Conservation (phyloP, 2,888 invertebrate genomes). For the Phyllotreta striolata region DNA sequence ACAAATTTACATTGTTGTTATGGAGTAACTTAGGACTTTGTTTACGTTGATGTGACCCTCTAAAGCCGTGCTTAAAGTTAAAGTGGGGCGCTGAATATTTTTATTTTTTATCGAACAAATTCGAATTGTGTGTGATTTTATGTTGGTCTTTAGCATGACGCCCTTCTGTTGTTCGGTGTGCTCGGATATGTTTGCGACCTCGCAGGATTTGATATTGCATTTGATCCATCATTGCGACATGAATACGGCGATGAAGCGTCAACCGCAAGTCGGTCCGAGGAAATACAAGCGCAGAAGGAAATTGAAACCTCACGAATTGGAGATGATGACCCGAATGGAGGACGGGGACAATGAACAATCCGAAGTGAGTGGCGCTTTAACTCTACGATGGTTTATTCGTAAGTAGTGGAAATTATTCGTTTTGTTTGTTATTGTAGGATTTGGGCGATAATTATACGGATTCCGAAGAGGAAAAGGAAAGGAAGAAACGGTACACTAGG, state of each 20-base stretch:
- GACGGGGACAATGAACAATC: conserved; percentile 46
- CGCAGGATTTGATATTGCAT: conserved; percentile 81
- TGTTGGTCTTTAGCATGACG: conserved; percentile 59
- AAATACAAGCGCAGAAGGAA: conserved; percentile 85
- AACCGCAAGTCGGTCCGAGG: conserved; percentile 75
- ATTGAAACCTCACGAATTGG: conserved; percentile 71
- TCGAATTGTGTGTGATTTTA: neutral
- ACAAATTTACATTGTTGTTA: too few species aligned
- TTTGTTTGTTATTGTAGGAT: conserved; percentile 27
- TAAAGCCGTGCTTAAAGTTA: too few species aligned
- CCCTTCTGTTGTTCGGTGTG: conserved; percentile 82
- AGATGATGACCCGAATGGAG: conserved; percentile 56
- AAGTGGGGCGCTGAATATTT: too few species aligned
- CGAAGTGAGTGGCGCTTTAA: conserved; percentile 40
- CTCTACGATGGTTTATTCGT: neutral
- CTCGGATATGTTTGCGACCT: conserved; percentile 72
- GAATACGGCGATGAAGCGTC: conserved; percentile 82
- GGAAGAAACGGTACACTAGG: conserved; percentile 47
- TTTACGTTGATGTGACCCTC: too few species aligned
- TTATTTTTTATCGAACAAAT: conserved; percentile 4
- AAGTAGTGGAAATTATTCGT: conserved; percentile 5
- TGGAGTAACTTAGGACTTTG: too few species aligned
- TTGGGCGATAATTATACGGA: conserved; percentile 52
- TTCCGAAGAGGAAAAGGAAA: conserved; percentile 52
- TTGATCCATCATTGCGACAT: conserved; percentile 86